Evolutionary conservation across 2,888 invertebrate species (phyloP).

Genomic region (Minunthozetes semirufus): DNA sequence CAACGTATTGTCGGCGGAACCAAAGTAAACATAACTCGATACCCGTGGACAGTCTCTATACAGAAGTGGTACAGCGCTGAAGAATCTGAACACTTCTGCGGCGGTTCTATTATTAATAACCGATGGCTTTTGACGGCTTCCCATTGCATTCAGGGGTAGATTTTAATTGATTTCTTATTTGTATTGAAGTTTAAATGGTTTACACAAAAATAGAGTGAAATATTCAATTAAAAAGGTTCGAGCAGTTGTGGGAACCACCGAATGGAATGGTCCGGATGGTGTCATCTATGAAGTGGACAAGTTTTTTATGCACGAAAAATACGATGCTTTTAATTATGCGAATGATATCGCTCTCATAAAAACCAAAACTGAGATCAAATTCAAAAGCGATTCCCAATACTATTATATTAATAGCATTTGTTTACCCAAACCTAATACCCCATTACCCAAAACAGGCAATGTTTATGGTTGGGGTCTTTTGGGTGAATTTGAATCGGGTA

Average conservation of each 20-base stretch:
- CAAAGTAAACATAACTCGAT: neutral
- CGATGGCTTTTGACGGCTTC: slow-evolving; percentile 40
- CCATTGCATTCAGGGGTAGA: slow-evolving; percentile 37
- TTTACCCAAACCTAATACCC: neutral
- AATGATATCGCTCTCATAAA: slow-evolving; percentile 34
- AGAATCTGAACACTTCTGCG: slow-evolving; percentile 20
- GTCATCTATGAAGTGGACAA: neutral
- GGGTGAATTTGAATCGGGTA: neutral
- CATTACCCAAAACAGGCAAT: neutral
- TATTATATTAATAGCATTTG: neutral
- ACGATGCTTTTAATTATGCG: neutral
- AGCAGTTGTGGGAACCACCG: neutral
- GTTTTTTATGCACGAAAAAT: neutral
- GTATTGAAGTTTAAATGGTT: no score
- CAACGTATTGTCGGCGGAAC: neutral
- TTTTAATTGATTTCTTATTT: no score
- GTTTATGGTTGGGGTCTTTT: slow-evolving; percentile 13
- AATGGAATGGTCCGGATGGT: neutral
- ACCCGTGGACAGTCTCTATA: slow-evolving; percentile 6
- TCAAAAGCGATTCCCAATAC: no score
- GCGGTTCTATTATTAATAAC: slow-evolving; percentile 36
- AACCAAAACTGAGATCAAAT: neutral
- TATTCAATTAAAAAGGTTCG: neutral
- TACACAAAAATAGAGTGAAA: neutral
- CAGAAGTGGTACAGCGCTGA: neutral